Base-by-base conservation (phyloP, 64 coral and sea anemone species). In the Dendronephthya gigantea region DNA sequence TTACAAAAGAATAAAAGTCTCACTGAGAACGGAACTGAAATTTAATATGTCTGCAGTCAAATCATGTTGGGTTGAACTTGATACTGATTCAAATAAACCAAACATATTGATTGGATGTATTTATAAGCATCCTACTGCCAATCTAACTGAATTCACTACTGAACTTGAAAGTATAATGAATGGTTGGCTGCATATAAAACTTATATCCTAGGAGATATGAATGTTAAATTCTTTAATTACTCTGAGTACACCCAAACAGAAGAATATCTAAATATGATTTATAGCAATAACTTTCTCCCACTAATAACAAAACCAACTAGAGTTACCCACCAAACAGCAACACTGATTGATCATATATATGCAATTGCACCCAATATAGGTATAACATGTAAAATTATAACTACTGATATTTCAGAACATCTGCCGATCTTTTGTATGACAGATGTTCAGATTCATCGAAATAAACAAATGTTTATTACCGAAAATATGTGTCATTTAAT, bases 201-300 rank as follows among this genome's bases (percentile, higher is more conserved):
- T 16, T 68, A 84, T 84, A 90, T 90, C 43, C 47, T 72, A 49
- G 58, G 82, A 66, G 88, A 90, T 74, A 40, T 90, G 9, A 90
- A 90, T 90, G 75, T 90, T 52, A 83, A 90, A 45, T 82, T 86
- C 25, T 55, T 90, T 56, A 90, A 90, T 12, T 72, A n/a, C 52
- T 76, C 74, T 85, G 35, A 50, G 6, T 83, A 85, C 43, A 76
- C 68, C 66, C 83, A n/a, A 12, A 90, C 83, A 81, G 86, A 87
- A 36, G 56, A 83, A 49, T 90, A 90, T 81, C 55, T 90, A 55
- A 72, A 90, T 90, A 90, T 87, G 75, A 19, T 90, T 19, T 90
- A 86, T 83, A 87, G 69, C 32, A 87, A 91, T 84, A 81, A 75
- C 13, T 51, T 83, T 22, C 84, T 91, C 9, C 90, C 85, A 66